Evolutionary conservation across 1,140 invertebrate genomes (phyloP).

Genomic region (Saccostrea glomerata): DNA sequence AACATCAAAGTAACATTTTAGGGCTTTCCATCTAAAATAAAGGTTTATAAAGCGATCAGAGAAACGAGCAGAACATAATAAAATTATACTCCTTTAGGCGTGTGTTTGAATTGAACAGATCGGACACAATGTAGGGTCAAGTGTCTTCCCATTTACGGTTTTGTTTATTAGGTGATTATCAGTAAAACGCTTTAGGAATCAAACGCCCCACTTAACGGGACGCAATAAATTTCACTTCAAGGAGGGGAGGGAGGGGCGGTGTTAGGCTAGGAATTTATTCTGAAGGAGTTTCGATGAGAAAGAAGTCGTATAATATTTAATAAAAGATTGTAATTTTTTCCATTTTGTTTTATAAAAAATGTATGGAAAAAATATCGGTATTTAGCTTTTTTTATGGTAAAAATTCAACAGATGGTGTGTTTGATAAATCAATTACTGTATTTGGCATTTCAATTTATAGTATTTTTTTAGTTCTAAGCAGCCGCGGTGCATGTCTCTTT

Average conservation of each 20-base stretch:
- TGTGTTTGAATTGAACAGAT: neutral
- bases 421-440: too few species aligned
- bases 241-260: neutral
- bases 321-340: too few species aligned
- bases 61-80: neutral
- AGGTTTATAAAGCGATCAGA: neutral
- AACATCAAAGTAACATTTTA: neutral
- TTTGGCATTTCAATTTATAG: too few species aligned
- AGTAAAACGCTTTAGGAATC: neutral
- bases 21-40: neutral
- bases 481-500: too few species aligned
- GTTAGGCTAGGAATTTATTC: too few species aligned
- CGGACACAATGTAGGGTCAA: neutral
- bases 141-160: neutral
- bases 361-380: too few species aligned
- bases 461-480: too few species aligned
- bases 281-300: too few species aligned
- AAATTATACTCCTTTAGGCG: neutral
- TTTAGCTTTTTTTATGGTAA: too few species aligned
- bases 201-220: neutral
- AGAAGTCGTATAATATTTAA: too few species aligned
- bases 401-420: too few species aligned
- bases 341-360: too few species aligned
- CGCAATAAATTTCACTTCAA: neutral
- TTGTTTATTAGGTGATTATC: slow-evolving; percentile 37